Conservation (phyloP, 2,888 invertebrate genomes). For the Drosophila mayaguana region DNA sequence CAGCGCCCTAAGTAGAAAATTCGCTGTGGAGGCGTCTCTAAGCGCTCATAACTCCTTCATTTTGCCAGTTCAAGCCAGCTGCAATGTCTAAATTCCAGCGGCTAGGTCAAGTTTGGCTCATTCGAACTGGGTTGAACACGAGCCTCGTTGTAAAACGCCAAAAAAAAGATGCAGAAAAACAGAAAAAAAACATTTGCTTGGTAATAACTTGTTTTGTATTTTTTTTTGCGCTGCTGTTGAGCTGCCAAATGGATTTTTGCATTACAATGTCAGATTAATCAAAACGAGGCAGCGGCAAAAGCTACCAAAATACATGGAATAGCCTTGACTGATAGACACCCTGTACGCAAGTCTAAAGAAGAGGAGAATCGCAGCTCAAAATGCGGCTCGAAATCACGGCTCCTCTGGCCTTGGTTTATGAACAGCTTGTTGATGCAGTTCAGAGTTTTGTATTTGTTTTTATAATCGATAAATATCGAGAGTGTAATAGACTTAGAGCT, state of each 20-base stretch:
- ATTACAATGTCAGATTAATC: slow-evolving; percentile 82
- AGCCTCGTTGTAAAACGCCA: slow-evolving; percentile 54
- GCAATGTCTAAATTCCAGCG: slow-evolving; percentile 73
- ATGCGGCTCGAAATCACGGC: no score
- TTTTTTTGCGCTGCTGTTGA: slow-evolving; percentile 48
- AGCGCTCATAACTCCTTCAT: slow-evolving; percentile 63
- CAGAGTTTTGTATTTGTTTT: neutral
- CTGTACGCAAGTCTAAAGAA: neutral
- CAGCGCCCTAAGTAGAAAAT: slow-evolving; percentile 33
- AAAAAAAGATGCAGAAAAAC: slow-evolving; percentile 9
- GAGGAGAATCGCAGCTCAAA: no score
- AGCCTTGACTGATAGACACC: slow-evolving; percentile 11
- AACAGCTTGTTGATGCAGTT: neutral
- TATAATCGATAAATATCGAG: neutral
- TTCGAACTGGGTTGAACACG: slow-evolving; percentile 79
- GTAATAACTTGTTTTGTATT: slow-evolving; percentile 75
- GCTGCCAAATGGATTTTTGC: slow-evolving; percentile 80
- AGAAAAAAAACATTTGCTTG: slow-evolving; percentile 22
- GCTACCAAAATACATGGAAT: slow-evolving; percentile 5
- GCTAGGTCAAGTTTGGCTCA: slow-evolving; percentile 78
- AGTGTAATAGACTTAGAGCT: neutral
- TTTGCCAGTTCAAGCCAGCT: slow-evolving; percentile 27
- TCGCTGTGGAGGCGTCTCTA: slow-evolving; percentile 45
- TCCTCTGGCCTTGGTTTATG: no score
- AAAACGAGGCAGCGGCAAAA: slow-evolving; percentile 72